phyloP scores from a whole-genome alignment of 2,888 invertebrate species.

The Tolmerus cingulatus region DNA sequence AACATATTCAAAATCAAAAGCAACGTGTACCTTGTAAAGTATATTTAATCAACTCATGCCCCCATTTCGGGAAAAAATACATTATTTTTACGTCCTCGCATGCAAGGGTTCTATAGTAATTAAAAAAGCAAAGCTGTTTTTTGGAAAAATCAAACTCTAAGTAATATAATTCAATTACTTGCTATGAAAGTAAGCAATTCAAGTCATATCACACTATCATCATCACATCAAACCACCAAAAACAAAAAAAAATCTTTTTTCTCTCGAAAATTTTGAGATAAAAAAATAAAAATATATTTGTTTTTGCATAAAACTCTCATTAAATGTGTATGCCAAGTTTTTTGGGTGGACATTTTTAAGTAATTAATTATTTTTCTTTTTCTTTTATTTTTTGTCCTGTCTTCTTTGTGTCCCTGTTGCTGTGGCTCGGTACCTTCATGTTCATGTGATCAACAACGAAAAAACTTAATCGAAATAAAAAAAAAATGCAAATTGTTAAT shows the following conservation, averaged over 20 bases:
- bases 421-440: conserved; percentile 64
- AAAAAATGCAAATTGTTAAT: conserved; percentile 50
- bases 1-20: too few species aligned
- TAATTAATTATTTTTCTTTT: conserved; percentile 45
- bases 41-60: too few species aligned
- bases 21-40: too few species aligned
- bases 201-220: conserved; percentile 13
- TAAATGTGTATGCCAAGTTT: conserved; percentile 46
- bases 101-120: not conserved
- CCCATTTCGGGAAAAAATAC: too few species aligned
- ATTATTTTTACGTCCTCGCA: too few species aligned
- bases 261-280: not conserved
- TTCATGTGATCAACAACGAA: conserved; percentile 57
- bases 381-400: conserved; percentile 63
- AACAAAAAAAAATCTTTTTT: conserved; percentile 20
- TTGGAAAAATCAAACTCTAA: not conserved
- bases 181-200: not conserved
- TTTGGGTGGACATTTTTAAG: conserved; percentile 46
- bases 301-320: not conserved
- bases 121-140: not conserved
- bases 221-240: conserved; percentile 26
- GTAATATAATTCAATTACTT: not conserved
- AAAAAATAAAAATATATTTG: not conserved
- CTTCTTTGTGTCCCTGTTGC: conserved; percentile 64
- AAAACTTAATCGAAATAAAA: conserved; percentile 43